Evolutionary conservation across 1,140 invertebrate genomes (phyloP), one percentile per base, ranked within the genome.

Genomic region (Drosophila arawakana): DNA sequence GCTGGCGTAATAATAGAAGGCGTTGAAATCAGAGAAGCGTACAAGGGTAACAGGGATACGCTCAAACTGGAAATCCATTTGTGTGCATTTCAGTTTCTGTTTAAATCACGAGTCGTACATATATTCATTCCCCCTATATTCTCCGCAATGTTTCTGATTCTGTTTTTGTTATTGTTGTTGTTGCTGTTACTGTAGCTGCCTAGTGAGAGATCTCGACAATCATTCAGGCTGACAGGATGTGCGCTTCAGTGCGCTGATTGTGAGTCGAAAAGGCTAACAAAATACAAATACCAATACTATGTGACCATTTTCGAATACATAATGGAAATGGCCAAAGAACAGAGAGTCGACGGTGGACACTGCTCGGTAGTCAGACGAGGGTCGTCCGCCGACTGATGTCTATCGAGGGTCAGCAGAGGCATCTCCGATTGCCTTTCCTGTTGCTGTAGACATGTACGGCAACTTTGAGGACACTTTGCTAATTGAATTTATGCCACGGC

Each of bases 41-140:
- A 13, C 13, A 18, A n/a, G 59, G 41, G 35, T 15, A 47, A 13
- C 34, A 46, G 37, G 46, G 8, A n/a, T 0, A 55, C 49, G 72
- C 79, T 79, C 78, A 75, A 79, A 84, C 73, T 86, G 69, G 73
- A 85, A 86, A 83, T 86, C 80, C 83, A 86, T 86, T 86, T 88
- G 83, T 86, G 83, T 88, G 83, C 83, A 86, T 86, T 86, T 86
- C 83, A 88, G 80, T 88, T 86, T 86, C 62, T 75, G 83, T 86
- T 86, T 88, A 88, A 86, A 86, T 86, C 83, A 86, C 82, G 73
- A 76, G 41, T 50, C 70, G 66, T 30, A 30, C 63, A 84, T 76
- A 61, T 15, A 62, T 55, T 59, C 15, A 44, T 13, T 58, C 7
- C n/a, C 10, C 2, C 15, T 7, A 25, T n/a, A 7, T 13, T 50